phyloP scores from a whole-genome alignment of 2,888 invertebrate genomes.

The Aspidapion aeneum region DNA sequence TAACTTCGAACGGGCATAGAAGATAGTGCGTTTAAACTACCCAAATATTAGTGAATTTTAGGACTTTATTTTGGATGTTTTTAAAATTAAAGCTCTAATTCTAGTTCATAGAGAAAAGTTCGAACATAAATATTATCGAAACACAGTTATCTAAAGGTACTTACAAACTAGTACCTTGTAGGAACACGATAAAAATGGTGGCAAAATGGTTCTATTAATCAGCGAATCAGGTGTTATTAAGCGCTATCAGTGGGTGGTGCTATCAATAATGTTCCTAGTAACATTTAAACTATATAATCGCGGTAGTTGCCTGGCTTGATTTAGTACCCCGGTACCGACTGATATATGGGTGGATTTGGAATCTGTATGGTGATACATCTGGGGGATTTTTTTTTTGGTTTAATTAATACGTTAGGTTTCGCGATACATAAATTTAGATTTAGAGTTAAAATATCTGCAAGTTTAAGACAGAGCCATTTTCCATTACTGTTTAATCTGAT shows the following conservation, averaged over 20 bases:
- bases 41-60: too few species aligned
- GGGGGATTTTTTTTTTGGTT: neutral
- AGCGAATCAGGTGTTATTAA: neutral
- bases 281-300: too few species aligned
- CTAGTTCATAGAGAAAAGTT: too few species aligned
- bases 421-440: too few species aligned
- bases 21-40: too few species aligned
- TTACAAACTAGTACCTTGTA: neutral
- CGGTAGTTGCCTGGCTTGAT: neutral
- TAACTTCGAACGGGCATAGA: too few species aligned
- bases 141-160: neutral
- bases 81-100: too few species aligned
- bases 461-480: too few species aligned
- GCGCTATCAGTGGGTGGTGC: neutral
- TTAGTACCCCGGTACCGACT: neutral
- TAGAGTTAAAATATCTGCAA: too few species aligned
- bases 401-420: neutral
- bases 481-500: too few species aligned
- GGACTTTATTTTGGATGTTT: too few species aligned
- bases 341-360: neutral
- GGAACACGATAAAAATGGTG: neutral
- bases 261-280: neutral
- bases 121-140: too few species aligned
- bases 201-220: neutral
- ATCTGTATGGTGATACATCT: neutral